Base-by-base conservation (phyloP, 2,113 vertebrate species). In the Spheniscus mendiculus region DNA sequence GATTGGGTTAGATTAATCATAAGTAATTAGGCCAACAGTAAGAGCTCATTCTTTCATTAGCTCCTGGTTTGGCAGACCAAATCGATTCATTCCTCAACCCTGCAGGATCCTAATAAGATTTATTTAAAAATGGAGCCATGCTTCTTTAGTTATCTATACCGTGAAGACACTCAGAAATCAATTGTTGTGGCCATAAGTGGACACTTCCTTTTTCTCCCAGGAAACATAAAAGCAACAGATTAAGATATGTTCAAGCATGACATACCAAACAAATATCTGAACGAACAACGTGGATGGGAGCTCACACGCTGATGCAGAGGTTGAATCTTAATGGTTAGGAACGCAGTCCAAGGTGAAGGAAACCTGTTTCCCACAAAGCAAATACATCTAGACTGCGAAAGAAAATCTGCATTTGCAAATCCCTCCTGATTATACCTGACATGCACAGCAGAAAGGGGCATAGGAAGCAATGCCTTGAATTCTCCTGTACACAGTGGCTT, bases 41-140 rank as follows among this genome's bases (percentile, higher is more conserved):
- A 95, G 86, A 95, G 78, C 81, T 87, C 78, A 91, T 96, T 93
- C 94, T 80, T 97, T 92, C 89, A 95, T 94, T 96, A 96, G 76
- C 72, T 96, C 52, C 69, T 88, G 58, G 63, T 88, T 94, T 95
- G 95, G 95, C 83, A 95, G 91, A 67, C 50, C 44, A 92, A 45
- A 83, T 94, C 32, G 12, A 83, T 59, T 56, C 17, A 80, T 82
- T 93, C 72, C 76, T 97, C 74, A 96, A 83, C 72, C 72, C 81
- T 87, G 73, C 63, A 96, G 59, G 65, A 66, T 70, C 71, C 62
- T 96, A 93, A 89, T 23, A 91, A 93, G 77, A 97, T 96, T 93
- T 94, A 85, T 85, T 47, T 93, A 84, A 96, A 93, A 84, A 66
- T 26, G 42, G 67, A 83, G n/a, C 65, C 34, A 19, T 70, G 36